Percentiles rank a stretch among this genome's conserved stretches.
Conservation (phyloP, 2,797 vertebrate genomes). For the Emys orbicularis region DNA sequence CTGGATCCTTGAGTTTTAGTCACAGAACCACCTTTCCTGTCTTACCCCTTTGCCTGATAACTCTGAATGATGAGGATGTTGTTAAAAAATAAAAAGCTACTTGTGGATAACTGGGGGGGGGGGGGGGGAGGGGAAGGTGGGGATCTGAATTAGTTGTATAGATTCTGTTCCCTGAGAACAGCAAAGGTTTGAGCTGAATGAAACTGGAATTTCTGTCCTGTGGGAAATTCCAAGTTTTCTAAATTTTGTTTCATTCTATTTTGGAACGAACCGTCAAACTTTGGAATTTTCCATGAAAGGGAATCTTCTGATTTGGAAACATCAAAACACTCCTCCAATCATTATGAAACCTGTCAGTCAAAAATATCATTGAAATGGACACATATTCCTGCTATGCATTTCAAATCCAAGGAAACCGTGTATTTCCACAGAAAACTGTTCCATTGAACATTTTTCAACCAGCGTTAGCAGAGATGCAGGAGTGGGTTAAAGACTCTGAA, state of each 20-base stretch:
- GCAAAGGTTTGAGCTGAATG: neutral
- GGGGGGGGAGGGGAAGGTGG: neutral
- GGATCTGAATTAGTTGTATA: no score
- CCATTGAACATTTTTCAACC: neutral
- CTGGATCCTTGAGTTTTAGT: neutral
- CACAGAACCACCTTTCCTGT: neutral
- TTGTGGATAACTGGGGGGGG: neutral
- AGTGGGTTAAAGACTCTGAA: neutral
- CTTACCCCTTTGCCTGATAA: neutral
- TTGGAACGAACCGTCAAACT: neutral
- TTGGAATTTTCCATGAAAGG: neutral
- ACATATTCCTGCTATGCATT: neutral
- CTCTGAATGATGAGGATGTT: neutral
- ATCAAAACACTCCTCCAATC: neutral
- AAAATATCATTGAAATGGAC: neutral
- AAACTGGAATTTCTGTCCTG: neutral
- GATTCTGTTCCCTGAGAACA: neutral
- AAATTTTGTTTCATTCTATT: neutral
- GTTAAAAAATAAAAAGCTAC: neutral
- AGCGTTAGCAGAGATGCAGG: neutral
- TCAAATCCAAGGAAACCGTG: neutral
- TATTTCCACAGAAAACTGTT: neutral
- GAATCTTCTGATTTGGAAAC: neutral
- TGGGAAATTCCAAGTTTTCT: neutral
- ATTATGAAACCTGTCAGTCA: neutral